Base-by-base conservation (phyloP, 2,797 vertebrate species). In the Nannoperca obscura region DNA sequence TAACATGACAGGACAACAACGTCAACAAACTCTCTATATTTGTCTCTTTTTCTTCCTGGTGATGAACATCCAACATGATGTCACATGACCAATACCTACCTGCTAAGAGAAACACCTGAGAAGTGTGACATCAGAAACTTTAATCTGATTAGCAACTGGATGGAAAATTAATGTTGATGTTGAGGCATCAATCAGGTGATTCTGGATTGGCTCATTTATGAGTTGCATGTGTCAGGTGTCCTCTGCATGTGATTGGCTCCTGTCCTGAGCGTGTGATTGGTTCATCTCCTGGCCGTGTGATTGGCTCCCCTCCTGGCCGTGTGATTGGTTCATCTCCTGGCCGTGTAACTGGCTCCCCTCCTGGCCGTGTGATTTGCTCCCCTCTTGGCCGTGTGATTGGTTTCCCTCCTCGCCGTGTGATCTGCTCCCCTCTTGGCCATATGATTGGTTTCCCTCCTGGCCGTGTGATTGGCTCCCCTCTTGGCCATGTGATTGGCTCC, bases 101-200 rank as follows among this genome's bases (percentile, higher is more conserved):
- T 64, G 52, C 24, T 19, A 14, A 70, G 24, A 65, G 12, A 60
- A 57, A 66, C 81, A 64, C 66, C 76, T 84, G 81, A 86, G 67
- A 49, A 7, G 34, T 38, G 60, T 60, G 64, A 67, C 10, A 19
- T 59, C 71, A 82, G 1, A 47, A 24, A 14, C 12, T 9, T 1
- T 3, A 20, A 55, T 60, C 44, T 58, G 30, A 57, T 8, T 27
- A 14, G 46, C 27, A 9, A 58, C 7, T 81, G 53, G 69, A 52
- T 63, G 27, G 34, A 66, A 65, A 57, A 38, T 19, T 2, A 0
- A 36, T 12, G 14, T 17, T 15, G 11, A 46, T 5, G 2, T 42
- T 11, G 27, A 19, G 38, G 38, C 24, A 17, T 46, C 7, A 49
- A 30, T 54, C 7, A 71, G 38, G n/a, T 15, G 19, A 13, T 46